Evolutionary conservation across 2,113 vertebrate genomes (phyloP), one percentile per base, ranked within the genome.

Genomic region (Paraplagusia blochii): DNA sequence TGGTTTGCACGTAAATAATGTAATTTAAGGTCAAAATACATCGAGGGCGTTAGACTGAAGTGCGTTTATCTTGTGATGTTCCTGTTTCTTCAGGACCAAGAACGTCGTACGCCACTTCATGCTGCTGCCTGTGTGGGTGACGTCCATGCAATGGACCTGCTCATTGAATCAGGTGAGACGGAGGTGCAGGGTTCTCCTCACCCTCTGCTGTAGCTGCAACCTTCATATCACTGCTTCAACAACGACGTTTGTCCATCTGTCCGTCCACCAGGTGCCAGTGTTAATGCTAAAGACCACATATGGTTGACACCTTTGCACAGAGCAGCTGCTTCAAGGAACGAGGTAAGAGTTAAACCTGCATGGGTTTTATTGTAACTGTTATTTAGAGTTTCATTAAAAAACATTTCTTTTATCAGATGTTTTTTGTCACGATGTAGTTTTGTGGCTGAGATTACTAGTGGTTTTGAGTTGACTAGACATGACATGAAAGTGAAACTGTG

Each of bases 71-170:
- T 11, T 40, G 38, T 12, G 4, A 12, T 10, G 4, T 40, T 5
- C 1, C 11, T 3, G 17, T 19, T 19, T 48, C 34, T 11, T 6
- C 68, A 99, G 96, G 96, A 99, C 93, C 94, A 96, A 82, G 95
- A 97, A 83, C 90, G 94, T 70, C 94, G 96, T 58, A 95, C 94
- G 10, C 95, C 95, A 43, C 88, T 99, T 86, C 96, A 99, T 88
- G 95, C 96, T 90, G 96, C 96, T 92, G 95, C 96, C 85, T 98
- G 94, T 82, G 80, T 99, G 83, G 96, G 96, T 63, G 95, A 98
- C 64, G 91, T 95, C 81, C 92, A 94, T 76, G 93, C 97, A 82
- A 92, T 97, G 53, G 95, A 98, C 87, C 91, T 98, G 85, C 95
- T 98, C 80, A 95, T 99, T 65, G 92, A 95, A 90, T 95, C 96